A percentile compares a stretch with the other conserved stretches of the same genome.
Evolutionary conservation across 2,888 invertebrate genomes (phyloP).

Genomic region (Drosophila yooni): DNA sequence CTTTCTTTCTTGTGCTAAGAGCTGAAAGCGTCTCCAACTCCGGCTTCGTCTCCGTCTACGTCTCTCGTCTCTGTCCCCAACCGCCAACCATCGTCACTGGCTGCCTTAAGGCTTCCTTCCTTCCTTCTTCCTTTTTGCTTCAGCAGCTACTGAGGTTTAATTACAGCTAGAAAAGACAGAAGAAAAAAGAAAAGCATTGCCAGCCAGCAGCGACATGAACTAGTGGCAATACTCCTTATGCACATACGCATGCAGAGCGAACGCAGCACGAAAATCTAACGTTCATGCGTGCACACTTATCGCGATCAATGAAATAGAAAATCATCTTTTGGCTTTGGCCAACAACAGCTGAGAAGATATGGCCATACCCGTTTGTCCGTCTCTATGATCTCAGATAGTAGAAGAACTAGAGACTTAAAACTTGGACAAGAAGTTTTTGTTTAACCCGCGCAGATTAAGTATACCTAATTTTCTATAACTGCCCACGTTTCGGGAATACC

Average conservation of each 20-base stretch:
- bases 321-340: too few species aligned
- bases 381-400: too few species aligned
- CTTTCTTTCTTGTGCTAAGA: slow-evolving; percentile 62
- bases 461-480: too few species aligned
- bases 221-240: slow-evolving; percentile 40
- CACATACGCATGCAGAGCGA: slow-evolving; percentile 53
- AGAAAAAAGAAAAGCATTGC: neutral
- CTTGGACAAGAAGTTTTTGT: too few species aligned
- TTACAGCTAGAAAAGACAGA: slow-evolving; percentile 55
- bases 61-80: slow-evolving; percentile 8
- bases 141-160: slow-evolving; percentile 68
- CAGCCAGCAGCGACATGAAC: slow-evolving; percentile 37
- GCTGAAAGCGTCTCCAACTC: slow-evolving; percentile 26
- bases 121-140: slow-evolving; percentile 30
- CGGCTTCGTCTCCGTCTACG: slow-evolving; percentile 11
- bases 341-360: too few species aligned
- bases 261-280: neutral
- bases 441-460: too few species aligned
- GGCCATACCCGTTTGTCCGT: too few species aligned
- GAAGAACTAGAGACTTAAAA: too few species aligned
- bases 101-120: slow-evolving; percentile 60
- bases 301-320: neutral
- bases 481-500: too few species aligned
- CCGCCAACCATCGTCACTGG: slow-evolving; percentile 12
- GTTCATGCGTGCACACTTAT: slow-evolving; percentile 16